Conservation (phyloP, 1,140 invertebrate genomes). For the Nephila pilipes region DNA sequence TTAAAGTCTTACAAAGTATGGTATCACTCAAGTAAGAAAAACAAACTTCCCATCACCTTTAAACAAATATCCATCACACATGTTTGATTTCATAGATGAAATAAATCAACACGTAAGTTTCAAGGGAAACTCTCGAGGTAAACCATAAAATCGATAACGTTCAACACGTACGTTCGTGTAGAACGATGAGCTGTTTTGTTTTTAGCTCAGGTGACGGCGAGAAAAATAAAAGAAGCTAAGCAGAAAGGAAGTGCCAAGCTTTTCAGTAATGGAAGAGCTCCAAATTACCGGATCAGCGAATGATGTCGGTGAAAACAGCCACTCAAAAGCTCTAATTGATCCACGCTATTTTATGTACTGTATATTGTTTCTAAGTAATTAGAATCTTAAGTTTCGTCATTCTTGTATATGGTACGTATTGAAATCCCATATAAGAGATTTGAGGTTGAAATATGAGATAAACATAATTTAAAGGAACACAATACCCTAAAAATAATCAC, state of each 20-base stretch:
- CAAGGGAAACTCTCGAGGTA: not conserved
- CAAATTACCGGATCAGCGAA: conserved; percentile 22
- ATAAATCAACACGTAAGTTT: conserved; percentile 22
- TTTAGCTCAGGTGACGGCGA: conserved; percentile 25
- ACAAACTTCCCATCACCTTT: no score
- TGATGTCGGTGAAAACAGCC: conserved; percentile 34
- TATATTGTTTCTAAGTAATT: not conserved
- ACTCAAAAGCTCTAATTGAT: conserved; percentile 13
- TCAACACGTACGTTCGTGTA: conserved; percentile 29
- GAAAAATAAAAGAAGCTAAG: not conserved
- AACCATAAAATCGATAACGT: conserved; percentile 22
- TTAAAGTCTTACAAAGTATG: no score
- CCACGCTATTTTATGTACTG: not conserved
- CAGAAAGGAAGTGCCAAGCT: conserved; percentile 1
- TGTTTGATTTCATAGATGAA: not conserved
- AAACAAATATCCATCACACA: no score
- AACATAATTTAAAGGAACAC: no score
- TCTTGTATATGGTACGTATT: no score
- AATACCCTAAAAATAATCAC: no score
- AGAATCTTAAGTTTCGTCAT: no score
- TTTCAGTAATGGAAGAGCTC: conserved; percentile 33
- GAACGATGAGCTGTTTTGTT: conserved; percentile 29
- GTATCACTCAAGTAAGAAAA: no score
- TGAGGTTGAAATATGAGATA: no score
- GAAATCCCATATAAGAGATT: no score